phyloP scores from a whole-genome alignment of 1,140 invertebrate species.

The Drepana arcuata region DNA sequence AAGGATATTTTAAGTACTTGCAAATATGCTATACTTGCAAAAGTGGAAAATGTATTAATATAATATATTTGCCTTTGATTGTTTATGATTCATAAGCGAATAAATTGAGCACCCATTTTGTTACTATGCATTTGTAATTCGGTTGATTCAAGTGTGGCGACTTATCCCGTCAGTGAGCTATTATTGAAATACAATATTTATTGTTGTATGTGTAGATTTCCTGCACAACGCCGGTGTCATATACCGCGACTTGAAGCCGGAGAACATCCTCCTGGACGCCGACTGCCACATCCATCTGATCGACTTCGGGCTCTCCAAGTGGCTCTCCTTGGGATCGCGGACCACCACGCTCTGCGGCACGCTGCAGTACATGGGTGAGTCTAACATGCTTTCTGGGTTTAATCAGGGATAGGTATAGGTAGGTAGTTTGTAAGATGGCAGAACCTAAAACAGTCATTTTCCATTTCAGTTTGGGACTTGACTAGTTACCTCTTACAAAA shows the following conservation, averaged over 20 bases:
- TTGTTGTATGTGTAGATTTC: too few relatives aligned
- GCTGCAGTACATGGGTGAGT: conserved; percentile 90
- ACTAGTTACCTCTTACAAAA: conserved; percentile 41
- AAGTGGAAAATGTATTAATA: too few relatives aligned
- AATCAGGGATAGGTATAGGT: background rate
- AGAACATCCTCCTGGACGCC: conserved; percentile 89
- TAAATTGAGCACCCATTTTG: too few relatives aligned
- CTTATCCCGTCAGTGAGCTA: too few relatives aligned
- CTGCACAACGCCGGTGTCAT: conserved; percentile 92
- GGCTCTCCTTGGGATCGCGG: conserved; percentile 81
- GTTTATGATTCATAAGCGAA: too few relatives aligned
- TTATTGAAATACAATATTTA: too few relatives aligned
- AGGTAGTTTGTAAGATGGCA: conserved; percentile 1
- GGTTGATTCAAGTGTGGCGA: too few relatives aligned
- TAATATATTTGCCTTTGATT: too few relatives aligned
- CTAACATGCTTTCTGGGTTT: conserved; percentile 1
- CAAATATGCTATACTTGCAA: conserved; percentile 5
- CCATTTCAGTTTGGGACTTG: conserved; percentile 60
- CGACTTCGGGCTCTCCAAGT: conserved; percentile 96
- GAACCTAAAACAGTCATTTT: conserved; percentile 52
- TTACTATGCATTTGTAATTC: too few relatives aligned
- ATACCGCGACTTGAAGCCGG: conserved; percentile 92
- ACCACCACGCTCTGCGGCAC: conserved; percentile 94
- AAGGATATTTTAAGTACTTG: conserved; percentile 2
- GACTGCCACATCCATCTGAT: conserved; percentile 86